phyloP scores from a whole-genome alignment of 2,888 invertebrate genomes.

The Tipula helvola region DNA sequence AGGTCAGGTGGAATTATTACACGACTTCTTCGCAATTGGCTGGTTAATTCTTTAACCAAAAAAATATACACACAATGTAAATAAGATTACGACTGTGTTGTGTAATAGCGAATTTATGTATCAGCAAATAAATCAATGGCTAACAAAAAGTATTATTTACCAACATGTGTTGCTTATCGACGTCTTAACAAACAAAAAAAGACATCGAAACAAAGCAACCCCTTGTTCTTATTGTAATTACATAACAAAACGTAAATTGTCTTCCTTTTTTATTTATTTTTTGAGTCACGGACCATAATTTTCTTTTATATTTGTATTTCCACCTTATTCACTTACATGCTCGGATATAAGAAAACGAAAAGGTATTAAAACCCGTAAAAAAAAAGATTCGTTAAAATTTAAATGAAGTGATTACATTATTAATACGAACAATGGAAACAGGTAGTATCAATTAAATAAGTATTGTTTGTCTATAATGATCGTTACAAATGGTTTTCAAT shows the following conservation, averaged over 20 bases:
- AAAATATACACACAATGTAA: background rate
- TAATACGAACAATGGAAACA: background rate
- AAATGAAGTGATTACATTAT: background rate
- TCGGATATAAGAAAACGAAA: background rate
- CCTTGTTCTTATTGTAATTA: background rate
- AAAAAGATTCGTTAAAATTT: background rate
- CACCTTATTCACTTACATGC: background rate
- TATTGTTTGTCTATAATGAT: background rate
- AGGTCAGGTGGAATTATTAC: background rate
- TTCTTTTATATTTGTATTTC: background rate
- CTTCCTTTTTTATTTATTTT: background rate
- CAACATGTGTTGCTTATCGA: background rate
- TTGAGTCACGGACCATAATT: background rate
- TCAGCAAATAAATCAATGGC: background rate
- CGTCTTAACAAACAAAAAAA: background rate
- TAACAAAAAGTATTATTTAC: background rate
- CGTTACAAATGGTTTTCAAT: background rate
- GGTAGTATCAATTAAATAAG: background rate
- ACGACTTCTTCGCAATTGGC: background rate
- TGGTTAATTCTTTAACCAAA: background rate
- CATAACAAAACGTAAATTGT: background rate
- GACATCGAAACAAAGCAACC: background rate
- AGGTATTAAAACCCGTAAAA: background rate
- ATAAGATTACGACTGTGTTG: background rate
- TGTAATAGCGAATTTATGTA: background rate